Base-by-base conservation (phyloP, 2,797 vertebrate genomes). In the Rhinophrynus dorsalis region DNA sequence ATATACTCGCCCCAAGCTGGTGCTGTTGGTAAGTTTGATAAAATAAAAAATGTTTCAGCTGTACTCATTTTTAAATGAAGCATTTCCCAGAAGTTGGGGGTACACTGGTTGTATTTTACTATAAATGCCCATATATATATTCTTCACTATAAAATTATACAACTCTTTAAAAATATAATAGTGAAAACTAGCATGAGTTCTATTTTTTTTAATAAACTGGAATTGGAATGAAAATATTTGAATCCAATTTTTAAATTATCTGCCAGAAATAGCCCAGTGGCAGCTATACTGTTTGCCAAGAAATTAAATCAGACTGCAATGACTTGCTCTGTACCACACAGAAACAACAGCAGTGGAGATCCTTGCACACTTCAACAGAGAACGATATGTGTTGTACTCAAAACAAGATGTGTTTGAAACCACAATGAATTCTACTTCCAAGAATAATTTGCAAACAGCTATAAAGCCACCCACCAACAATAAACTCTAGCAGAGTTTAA, bases 191-290 rank as follows among this genome's bases (percentile, higher is more conserved):
- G n/a, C n/a, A n/a, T n/a, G n/a, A n/a, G n/a, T n/a, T n/a, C n/a
- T n/a, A n/a, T n/a, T n/a, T n/a, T n/a, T n/a, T n/a, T n/a, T n/a
- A n/a, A n/a, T n/a, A n/a, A n/a, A n/a, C n/a, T n/a, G n/a, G n/a
- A n/a, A 65, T 51, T 29, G 10, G 20, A 72, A 59, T 72, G 40
- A 52, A 71, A 65, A 73, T 59, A 66, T 66, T 66, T 51, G 54
- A 72, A 72, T 57, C 42, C 26, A 30, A 7, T 60, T 35, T 73
- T 42, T 2, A 45, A 44, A 17, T 29, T 17, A n/a, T 10, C 69
- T 72, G 69, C 62, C 70, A 73, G n/a, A 73, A 73, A 67, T 60
- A 27, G 55, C 42, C 70, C 62, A 60, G 54, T 59, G 37, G 54
- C 55, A 60, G 70, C 70, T 35, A 51, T 13, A 17, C 17, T 20